Evolutionary conservation across 2,888 invertebrate genomes (phyloP).

Genomic region (Yponomeuta sedellus): DNA sequence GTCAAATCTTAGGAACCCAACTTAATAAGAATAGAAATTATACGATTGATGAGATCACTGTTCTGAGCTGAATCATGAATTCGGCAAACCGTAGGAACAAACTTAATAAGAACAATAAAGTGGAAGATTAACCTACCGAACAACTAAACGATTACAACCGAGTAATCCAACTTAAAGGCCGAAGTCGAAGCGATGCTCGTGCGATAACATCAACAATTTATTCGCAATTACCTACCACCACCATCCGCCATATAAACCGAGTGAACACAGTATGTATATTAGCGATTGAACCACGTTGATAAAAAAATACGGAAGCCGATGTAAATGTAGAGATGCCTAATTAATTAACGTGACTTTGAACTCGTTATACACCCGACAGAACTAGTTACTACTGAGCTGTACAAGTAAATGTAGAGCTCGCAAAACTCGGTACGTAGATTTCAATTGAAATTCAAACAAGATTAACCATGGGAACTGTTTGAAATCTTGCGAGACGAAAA

Average conservation of each 20-base stretch:
- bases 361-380: not conserved
- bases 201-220: not conserved
- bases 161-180: not conserved
- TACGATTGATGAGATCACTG: no score
- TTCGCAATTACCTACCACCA: not conserved
- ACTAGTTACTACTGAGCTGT: not conserved
- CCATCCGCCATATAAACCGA: not conserved
- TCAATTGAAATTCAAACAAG: no score
- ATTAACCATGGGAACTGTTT: no score
- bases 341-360: not conserved
- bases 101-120: not conserved
- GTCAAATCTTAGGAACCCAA: no score
- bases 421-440: no score
- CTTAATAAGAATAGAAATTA: not conserved
- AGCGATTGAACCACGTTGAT: not conserved
- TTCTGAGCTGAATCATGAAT: no score
- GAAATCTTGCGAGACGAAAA: no score
- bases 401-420: not conserved
- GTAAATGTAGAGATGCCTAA: not conserved
- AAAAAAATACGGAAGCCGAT: constrained; percentile 6
- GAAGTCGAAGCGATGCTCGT: not conserved
- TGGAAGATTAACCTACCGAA: not conserved
- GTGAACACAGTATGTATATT: not conserved
- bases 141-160: not conserved
- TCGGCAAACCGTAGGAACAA: no score